Evolutionary conservation across 2,888 invertebrate genomes (phyloP).

Genomic region (Hyles lineata): DNA sequence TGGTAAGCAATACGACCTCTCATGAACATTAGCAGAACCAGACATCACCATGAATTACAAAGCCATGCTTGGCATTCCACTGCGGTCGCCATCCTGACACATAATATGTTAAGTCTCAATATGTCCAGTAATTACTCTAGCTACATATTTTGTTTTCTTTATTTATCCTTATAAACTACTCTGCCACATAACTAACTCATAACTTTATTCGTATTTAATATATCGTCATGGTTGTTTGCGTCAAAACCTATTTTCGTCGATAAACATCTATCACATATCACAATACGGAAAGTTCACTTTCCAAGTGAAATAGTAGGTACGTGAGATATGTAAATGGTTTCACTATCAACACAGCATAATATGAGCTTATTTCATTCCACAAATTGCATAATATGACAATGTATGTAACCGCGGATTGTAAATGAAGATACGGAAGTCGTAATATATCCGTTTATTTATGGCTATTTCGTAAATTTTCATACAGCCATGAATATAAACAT

Average conservation of each 20-base stretch:
- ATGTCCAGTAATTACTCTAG: too few relatives aligned
- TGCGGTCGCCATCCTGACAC: too few relatives aligned
- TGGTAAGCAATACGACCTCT: too few relatives aligned
- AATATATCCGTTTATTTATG: slow-evolving; percentile 11
- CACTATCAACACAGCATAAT: background rate
- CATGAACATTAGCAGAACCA: too few relatives aligned
- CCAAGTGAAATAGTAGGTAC: background rate
- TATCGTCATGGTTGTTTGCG: background rate
- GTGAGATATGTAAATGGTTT: slow-evolving; percentile 13
- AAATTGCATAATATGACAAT: slow-evolving; percentile 13
- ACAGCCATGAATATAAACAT: too few relatives aligned
- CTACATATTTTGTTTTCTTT: too few relatives aligned
- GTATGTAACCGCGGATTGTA: background rate
- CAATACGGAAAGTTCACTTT: slow-evolving; percentile 19
- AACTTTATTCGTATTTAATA: background rate
- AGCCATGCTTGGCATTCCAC: too few relatives aligned
- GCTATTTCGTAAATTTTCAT: slow-evolving; percentile 3
- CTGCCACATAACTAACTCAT: too few relatives aligned
- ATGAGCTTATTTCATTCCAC: background rate
- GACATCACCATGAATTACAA: too few relatives aligned
- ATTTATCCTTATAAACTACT: too few relatives aligned
- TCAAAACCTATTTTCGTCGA: background rate
- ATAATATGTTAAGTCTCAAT: too few relatives aligned
- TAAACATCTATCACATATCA: slow-evolving; percentile 1
- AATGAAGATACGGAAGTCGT: slow-evolving; percentile 13